Evolutionary conservation across 1,140 invertebrate genomes (phyloP), one percentile per base, ranked within the genome.

Genomic region (Trichonephila inaurata): DNA sequence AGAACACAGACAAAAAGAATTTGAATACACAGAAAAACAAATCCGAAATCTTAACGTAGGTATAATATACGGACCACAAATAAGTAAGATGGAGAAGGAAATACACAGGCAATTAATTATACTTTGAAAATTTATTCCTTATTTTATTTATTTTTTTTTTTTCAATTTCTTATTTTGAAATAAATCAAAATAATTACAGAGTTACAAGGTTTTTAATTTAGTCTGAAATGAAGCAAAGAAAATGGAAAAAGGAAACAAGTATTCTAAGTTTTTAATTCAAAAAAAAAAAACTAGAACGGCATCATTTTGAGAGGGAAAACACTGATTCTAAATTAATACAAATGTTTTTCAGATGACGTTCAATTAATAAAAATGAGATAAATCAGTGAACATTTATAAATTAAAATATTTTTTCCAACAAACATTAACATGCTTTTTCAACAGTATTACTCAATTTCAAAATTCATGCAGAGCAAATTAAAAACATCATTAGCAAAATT

Each of bases 101-200:
- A 77, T 16, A 77, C 18, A 40, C 33, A 40, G 3, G 18, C 72
- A 33, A 18, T 28, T 77, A 18, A 77, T 77, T 40, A 19, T 77
- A 40, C 72, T 77, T 77, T 77, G 72, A 77, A 77, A 64, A 77
- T 69, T 69, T 24, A 19, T 77, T 40, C 33, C 18, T 77, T 33
- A 19, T 77, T 77, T 33, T 33, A 33, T 33, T n/a, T n/a, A n/a
- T n/a, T n/a, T n/a, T n/a, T n/a, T n/a, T n/a, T 77, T 77, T 77
- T 77, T 40, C 33, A 77, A 40, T 33, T 40, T 12, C 18, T 77
- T 21, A 77, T 77, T 77, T 77, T 18, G 72, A 33, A 33, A 77
- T 64, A 28, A 77, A 77, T 77, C 72, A 77, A 33, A 16, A 33
- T 77, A 77, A 77, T 77, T 40, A 40, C 72, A 64, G 0, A 77